Base-by-base conservation (phyloP, 2,888 invertebrate species). In the Philereme transversata region DNA sequence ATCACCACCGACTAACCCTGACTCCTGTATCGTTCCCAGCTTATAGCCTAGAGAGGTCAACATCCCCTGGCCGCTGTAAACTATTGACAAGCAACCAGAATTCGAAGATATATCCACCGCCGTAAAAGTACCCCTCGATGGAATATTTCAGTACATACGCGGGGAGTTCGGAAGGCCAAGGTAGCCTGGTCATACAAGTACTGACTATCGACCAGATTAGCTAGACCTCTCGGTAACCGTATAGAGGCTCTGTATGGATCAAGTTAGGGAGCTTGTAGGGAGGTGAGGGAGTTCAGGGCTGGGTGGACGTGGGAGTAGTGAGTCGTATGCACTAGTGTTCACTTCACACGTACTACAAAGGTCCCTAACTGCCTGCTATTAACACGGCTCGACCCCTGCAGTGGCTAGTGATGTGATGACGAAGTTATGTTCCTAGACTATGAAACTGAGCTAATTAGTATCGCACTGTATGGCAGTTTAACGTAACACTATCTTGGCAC, bases 281-380 rank as follows among this genome's bases (percentile, higher is more conserved):
- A 75, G 70, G 71, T 11, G 57, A 44, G 71, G 72, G 36, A 64
- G 77, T 64, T 65, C 75, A 22, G 36, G 41, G n/a, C 47, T 2
- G 7, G 60, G 51, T 70, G 79, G 81, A 53, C 64, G 69, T 63
- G 64, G 73, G 60, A 71, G 75, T 69, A 67, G 71, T 75, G 74
- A 74, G 82, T 75, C 78, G 83, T 79, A 82, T 84, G 84, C 82
- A 83, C 81, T 86, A 85, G 88, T 86, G 87, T 81, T 84, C 87
- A 87, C 88, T 88, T 90, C 90, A 88, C 90, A 88, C 90, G 88
- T 86, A 80, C 82, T 82, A 91, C 88, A 91, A 91, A 88, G 89
- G 82, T 79, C 84, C 83, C 89, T 90, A 91, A 91, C 91, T 90
- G 90, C 89, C 90, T 88, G 88, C 90, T 90, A 90, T 91, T 91